Base-by-base conservation (phyloP, 2,113 vertebrate genomes). In the Nibea albiflora region DNA sequence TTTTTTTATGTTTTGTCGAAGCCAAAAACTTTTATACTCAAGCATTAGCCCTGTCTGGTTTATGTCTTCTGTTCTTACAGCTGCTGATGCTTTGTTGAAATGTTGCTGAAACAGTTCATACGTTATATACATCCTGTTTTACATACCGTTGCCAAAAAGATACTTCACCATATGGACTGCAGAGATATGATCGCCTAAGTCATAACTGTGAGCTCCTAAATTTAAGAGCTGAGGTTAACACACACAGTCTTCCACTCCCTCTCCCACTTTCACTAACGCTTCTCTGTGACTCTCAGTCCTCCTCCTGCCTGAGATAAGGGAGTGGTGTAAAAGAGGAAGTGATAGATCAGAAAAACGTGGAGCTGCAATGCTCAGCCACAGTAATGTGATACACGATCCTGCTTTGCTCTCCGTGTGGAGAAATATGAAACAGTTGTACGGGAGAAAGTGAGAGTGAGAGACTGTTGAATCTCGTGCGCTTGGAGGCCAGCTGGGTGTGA, bases 251-350 rank as follows among this genome's bases (percentile, higher is more conserved):
- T 62, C 26, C 52, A 42, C 79, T 76, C 53, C 3, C 53, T 20
- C 62, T 52, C 62, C 35, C 35, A 39, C 35, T 39, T 39, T 39
- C 35, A 5, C 5, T 31, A 39, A 39, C 35, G 35, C 46, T 49
- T 42, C 24, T 74, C 56, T 72, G 31, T n/a, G 20, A 31, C 52
- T 82, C 44, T 46, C 44, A 46, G 14, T 15, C 44, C 44, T 39
- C 67, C 49, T 35, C 62, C 70, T 17, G 26, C 58, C 63, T 56
- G 49, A 83, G 61, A 85, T 50, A 63, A 76, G 80, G 79, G 76
- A 86, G 81, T 62, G 81, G 79, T 70, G 62, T 81, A 75, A 85
- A 54, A 78, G 80, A 90, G 82, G 89, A 91, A 85, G 77, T 68
- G 73, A 88, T 87, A 56, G 70, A 87, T 84, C 73, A 84, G 53